Conservation (phyloP, 2,113 vertebrate genomes). For the Triplophysa tibetana region DNA sequence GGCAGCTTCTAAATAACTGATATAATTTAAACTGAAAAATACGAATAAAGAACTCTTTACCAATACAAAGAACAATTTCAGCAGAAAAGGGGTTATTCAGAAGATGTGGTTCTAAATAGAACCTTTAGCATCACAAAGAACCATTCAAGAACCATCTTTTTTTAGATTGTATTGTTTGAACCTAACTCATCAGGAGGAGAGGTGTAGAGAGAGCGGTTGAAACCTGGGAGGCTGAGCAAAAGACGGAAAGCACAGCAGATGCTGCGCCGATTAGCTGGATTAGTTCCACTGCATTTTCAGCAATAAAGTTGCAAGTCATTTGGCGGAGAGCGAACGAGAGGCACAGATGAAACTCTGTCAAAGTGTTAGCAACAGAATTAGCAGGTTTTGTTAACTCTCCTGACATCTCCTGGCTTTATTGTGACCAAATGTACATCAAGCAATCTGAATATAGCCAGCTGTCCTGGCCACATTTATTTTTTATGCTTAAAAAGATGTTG, state of each 20-base stretch:
- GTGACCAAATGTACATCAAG: conserved; percentile 11
- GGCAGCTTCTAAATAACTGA: too few species aligned
- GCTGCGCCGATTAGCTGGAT: conserved; percentile 42
- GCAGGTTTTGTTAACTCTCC: conserved; percentile 26
- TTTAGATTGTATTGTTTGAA: background rate
- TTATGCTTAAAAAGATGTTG: conserved; percentile 7
- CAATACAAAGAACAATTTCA: background rate
- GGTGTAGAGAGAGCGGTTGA: conserved; percentile 42
- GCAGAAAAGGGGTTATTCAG: background rate
- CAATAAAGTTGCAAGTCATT: conserved; percentile 45
- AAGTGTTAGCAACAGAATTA: conserved; percentile 29
- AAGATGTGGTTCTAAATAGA: too few species aligned
- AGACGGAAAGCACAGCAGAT: conserved; percentile 41
- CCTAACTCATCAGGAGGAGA: conserved; percentile 40
- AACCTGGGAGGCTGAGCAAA: conserved; percentile 54
- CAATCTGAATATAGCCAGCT: conserved; percentile 20
- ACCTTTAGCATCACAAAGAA: too few species aligned
- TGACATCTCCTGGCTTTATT: background rate
- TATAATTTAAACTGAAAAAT: too few species aligned
- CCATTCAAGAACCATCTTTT: too few species aligned
- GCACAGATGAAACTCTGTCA: conserved; percentile 21
- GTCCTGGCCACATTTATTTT: background rate
- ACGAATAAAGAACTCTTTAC: too few species aligned
- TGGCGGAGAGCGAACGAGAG: conserved; percentile 18
- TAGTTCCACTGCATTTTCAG: conserved; percentile 45